A percentile compares a stretch with the other conserved stretches of the same genome.
Evolutionary conservation across 2,797 vertebrate genomes (phyloP).

Genomic region (Xenopus petersii): DNA sequence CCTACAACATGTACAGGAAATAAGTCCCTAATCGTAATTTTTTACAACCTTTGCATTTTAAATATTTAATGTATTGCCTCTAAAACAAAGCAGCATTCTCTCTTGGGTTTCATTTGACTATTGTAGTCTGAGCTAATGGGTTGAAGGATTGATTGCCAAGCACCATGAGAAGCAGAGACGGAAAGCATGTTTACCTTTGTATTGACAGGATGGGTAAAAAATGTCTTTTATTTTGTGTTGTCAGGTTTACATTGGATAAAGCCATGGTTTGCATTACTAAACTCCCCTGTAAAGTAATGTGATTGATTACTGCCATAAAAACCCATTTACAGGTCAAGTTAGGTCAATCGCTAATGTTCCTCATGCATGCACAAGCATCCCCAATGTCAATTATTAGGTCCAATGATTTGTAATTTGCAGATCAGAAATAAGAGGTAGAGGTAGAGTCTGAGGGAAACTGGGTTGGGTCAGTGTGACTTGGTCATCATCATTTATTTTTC

Average conservation of each 20-base stretch:
- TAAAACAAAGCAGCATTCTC: constrained; percentile 26
- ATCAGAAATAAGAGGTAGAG: no score
- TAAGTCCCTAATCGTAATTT: constrained; percentile 19
- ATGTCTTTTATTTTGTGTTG: neutral
- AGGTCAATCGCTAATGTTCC: no score
- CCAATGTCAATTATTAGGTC: no score
- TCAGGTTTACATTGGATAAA: no score
- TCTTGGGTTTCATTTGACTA: constrained; percentile 18
- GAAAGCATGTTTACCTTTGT: neutral
- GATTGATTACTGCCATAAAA: no score
- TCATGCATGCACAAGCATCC: no score
- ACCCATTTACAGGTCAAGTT: no score
- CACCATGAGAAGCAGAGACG: neutral
- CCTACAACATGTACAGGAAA: constrained; percentile 8
- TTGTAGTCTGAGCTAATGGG: constrained; percentile 6
- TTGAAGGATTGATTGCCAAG: constrained; percentile 11
- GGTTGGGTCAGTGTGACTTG: no score
- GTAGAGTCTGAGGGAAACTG: no score
- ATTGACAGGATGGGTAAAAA: neutral
- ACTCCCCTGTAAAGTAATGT: neutral
- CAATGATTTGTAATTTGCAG: no score
- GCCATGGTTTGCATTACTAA: neutral
- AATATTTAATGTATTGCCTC: constrained; percentile 32
- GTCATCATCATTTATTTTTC: no score
- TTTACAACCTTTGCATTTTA: constrained; percentile 19